These are phyloP conservation scores for Tetragonula carbonaria DNA, from an alignment of 2,888 invertebrate genomes.

Conservation along the genomic window DNA sequence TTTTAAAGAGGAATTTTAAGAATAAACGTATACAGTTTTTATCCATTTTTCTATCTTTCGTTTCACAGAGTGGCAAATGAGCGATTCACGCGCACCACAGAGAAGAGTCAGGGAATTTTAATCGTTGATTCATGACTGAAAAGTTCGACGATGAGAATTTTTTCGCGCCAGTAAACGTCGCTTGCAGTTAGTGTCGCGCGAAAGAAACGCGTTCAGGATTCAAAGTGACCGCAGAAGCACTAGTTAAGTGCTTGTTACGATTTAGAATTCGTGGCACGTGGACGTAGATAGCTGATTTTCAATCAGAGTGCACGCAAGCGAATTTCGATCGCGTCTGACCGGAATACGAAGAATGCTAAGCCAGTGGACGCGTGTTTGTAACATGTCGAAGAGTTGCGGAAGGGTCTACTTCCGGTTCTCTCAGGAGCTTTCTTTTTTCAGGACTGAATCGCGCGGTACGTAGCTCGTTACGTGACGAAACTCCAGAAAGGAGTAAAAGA, in stretches of 20 bases:
- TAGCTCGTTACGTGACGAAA: too few species aligned
- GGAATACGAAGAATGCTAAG: constrained; percentile 14
- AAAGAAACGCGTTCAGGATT: background rate
- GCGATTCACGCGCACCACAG: background rate
- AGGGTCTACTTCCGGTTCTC: background rate
- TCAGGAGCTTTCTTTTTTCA: too few species aligned
- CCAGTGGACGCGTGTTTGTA: background rate
- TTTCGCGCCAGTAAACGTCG: background rate
- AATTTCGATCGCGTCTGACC: constrained; percentile 5
- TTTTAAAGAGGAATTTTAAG: too few species aligned
- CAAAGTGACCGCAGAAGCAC: background rate
- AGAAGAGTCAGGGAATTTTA: background rate
- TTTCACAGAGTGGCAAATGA: too few species aligned
- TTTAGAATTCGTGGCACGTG: constrained; percentile 40
- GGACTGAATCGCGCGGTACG: background rate
- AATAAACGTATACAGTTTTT: too few species aligned
- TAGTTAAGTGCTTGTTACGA: background rate
- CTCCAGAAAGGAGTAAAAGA: background rate
- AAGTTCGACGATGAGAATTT: background rate
- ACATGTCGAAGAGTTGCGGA: background rate
- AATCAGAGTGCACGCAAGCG: constrained; percentile 14
- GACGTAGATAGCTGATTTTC: constrained; percentile 25
- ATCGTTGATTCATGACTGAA: too few species aligned
- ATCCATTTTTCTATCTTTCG: too few species aligned
- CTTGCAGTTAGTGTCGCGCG: background rate